Conservation (phyloP, 2,797 vertebrate genomes). For the Manis javanica region DNA sequence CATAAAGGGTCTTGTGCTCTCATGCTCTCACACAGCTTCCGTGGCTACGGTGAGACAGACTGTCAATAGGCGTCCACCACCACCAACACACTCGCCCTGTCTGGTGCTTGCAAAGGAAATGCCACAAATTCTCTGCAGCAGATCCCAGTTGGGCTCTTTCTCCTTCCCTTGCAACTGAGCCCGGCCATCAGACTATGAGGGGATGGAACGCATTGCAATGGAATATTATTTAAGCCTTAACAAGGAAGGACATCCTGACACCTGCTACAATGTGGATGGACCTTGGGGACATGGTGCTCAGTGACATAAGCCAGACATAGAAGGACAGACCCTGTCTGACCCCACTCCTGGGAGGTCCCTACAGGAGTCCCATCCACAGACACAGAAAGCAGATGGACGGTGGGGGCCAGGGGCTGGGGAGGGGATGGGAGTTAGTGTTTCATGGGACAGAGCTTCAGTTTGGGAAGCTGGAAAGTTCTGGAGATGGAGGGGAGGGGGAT, state of each 20-base stretch:
- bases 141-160: not conserved
- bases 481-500: not conserved
- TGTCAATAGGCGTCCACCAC: too few species aligned
- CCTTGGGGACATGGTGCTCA: fast-evolving
- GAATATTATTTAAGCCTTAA: not conserved
- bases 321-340: not conserved
- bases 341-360: not conserved
- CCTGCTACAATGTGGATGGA: too few species aligned
- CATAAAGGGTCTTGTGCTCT: not conserved
- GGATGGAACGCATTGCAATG: fast-evolving
- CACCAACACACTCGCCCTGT: fast-evolving
- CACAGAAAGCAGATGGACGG: not conserved
- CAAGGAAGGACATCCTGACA: not conserved
- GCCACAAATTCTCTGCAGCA: not conserved
- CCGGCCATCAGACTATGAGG: not conserved
- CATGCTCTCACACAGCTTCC: not conserved
- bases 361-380: too few species aligned
- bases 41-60: fast-evolving
- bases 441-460: not conserved
- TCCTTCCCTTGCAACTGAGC: too few species aligned
- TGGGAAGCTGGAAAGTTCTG: not conserved
- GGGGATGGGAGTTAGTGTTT: not conserved
- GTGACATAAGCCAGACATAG: not conserved
- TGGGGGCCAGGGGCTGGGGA: too few species aligned
- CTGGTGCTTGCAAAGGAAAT: not conserved